Evolutionary conservation across 2,888 invertebrate genomes (phyloP).

Genomic region (Caenorhabditis angaria): DNA sequence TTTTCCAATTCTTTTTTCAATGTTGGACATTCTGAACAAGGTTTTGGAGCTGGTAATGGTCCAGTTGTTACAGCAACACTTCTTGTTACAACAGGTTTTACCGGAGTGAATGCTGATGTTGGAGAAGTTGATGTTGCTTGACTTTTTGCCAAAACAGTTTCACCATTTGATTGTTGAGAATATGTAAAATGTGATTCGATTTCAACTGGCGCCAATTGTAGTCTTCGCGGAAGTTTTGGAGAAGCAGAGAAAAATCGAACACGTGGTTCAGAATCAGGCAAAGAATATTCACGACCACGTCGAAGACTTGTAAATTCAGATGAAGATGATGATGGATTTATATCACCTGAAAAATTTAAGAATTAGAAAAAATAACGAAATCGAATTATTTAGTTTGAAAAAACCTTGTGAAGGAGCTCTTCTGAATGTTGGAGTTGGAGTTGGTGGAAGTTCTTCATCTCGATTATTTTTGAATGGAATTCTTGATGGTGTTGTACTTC

Average conservation of each 20-base stretch:
- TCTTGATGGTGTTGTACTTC: background rate
- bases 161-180: conserved; percentile 45
- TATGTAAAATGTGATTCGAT: conserved; percentile 46
- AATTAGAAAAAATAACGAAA: background rate
- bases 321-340: conserved; percentile 9
- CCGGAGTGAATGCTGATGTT: background rate
- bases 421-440: conserved; percentile 35
- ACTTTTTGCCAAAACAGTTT: conserved; percentile 41
- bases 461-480: conserved; percentile 2
- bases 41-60: conserved; percentile 57
- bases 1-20: conserved; percentile 34
- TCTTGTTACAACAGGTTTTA: conserved; percentile 26
- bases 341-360: conserved; percentile 17
- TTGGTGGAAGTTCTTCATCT: conserved; percentile 37
- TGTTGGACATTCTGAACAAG: conserved; percentile 54
- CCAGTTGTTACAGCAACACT: conserved; percentile 51
- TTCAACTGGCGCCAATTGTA: conserved; percentile 5
- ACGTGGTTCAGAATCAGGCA: conserved; percentile 36
- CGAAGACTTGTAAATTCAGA: conserved; percentile 51
- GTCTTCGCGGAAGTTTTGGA: conserved; percentile 44
- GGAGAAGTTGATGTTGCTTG: conserved; percentile 47
- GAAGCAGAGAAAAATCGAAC: conserved; percentile 52
- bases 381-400: background rate
- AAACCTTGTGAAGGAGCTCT: conserved; percentile 36
- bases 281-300: conserved; percentile 48